Base-by-base conservation (phyloP, 1,140 invertebrate genomes). In the Sminthurinus signatus region DNA sequence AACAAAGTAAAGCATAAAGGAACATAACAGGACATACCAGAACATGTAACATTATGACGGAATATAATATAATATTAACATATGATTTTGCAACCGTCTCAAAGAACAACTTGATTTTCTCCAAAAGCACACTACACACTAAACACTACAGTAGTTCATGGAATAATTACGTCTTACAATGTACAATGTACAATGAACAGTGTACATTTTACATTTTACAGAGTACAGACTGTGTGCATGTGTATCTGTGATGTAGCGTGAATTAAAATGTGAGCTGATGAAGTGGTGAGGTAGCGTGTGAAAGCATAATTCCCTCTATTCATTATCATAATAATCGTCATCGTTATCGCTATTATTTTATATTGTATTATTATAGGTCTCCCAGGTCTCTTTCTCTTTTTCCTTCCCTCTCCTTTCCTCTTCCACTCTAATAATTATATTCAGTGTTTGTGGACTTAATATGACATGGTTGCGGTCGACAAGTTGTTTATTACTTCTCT, bases 291-390 rank as follows among this genome's bases (percentile, higher is more conserved):
- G 15, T 46, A 17, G 15, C 21, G 44, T 46, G 44, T 46, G 44
- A 46, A 46, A 46, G 44, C 15, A 36, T 36, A 36, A 36, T 36
- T 46, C 21, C 5, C 44, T 46, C 5, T 46, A 46, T 46, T 46
- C 44, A 46, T 46, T 46, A 46, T 46, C 44, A 46, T 46, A 46
- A 46, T 46, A 46, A 46, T 46, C 44, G n/a, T 46, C 44, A 21
- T 46, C 44, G 44, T 46, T 46, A 46, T 46, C 44, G 21, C 44
- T 17, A 39, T 39, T n/a, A 36, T 5, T 36, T 36, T 46, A 46
- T 46, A 46, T n/a, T n/a, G n/a, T n/a, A n/a, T n/a, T n/a, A n/a
- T 46, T 46, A 46, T 14, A 46, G 44, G 44, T 46, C 19, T 19
- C 44, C 8, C 8, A 10, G 36, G 36, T 39, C 36, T 39, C 44